Percentiles rank a stretch among this genome's conserved stretches.
phyloP scores from a whole-genome alignment of 2,888 invertebrate genomes.

The Drosophila recens region DNA sequence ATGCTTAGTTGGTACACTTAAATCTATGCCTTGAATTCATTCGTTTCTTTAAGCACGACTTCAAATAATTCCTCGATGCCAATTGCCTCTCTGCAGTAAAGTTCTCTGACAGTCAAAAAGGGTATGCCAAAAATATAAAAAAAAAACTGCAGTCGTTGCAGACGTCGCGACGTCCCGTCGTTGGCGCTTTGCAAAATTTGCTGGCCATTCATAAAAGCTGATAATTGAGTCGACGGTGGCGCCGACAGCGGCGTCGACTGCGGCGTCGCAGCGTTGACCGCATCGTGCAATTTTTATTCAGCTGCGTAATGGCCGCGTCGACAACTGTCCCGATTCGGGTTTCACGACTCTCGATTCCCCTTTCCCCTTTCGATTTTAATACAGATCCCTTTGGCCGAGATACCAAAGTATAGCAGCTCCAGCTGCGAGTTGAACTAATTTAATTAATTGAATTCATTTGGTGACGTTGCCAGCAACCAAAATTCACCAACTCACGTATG shows the following conservation, averaged over 20 bases:
- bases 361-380: not conserved
- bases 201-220: constrained; percentile 72
- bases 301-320: constrained; percentile 60
- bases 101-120: not conserved
- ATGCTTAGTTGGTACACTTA: too few relatives aligned
- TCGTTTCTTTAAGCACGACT: not conserved
- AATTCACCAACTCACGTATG: constrained; percentile 19
- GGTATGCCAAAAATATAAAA: not conserved
- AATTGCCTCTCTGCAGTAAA: not conserved
- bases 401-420: constrained; percentile 34
- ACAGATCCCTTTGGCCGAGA: constrained; percentile 14
- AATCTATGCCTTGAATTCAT: too few relatives aligned
- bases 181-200: constrained; percentile 67
- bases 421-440: constrained; percentile 72
- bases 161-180: constrained; percentile 34
- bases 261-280: constrained; percentile 47
- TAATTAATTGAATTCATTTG: constrained; percentile 81
- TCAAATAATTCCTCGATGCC: not conserved
- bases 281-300: constrained; percentile 52
- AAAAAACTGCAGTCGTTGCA: constrained; percentile 44
- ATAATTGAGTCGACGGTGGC: constrained; percentile 70
- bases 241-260: constrained; percentile 10
- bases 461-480: constrained; percentile 50
- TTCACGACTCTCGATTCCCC: not conserved
- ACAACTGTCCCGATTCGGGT: constrained; percentile 34